A percentile compares a stretch with the other conserved stretches of the same genome.
Evolutionary conservation across 2,888 invertebrate species (phyloP).

Genomic region (Conistra vaccinii): DNA sequence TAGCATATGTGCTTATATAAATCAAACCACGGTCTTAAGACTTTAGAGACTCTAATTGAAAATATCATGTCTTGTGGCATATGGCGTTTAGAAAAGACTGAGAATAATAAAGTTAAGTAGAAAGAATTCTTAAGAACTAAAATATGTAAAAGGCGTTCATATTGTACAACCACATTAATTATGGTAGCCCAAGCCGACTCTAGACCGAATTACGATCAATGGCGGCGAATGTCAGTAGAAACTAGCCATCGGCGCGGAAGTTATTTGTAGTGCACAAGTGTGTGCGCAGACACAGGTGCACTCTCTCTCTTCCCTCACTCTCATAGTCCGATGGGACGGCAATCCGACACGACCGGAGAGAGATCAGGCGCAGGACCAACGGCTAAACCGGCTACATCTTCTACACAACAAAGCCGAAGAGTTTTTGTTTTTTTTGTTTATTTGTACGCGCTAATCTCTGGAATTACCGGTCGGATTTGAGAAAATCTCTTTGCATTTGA

Average conservation of each 20-base stretch:
- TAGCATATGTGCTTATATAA: constrained; percentile 32
- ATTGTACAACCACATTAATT: not conserved
- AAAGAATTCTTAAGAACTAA: not conserved
- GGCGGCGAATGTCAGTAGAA: too few relatives aligned
- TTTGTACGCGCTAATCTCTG: too few relatives aligned
- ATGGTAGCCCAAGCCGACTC: not conserved
- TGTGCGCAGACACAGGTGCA: too few relatives aligned
- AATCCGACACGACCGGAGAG: not conserved
- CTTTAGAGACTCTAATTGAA: constrained; percentile 23
- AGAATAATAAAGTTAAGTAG: not conserved
- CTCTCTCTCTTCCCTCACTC: too few relatives aligned
- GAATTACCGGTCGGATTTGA: too few relatives aligned
- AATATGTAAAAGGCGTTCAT: not conserved
- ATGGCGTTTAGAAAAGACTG: not conserved
- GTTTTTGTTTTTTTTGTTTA: too few relatives aligned
- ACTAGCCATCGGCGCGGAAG: too few relatives aligned
- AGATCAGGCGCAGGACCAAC: not conserved
- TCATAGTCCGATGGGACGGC: not conserved
- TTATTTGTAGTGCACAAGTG: too few relatives aligned
- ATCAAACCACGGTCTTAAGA: constrained; percentile 19
- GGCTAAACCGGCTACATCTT: too few relatives aligned
- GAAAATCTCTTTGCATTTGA: too few relatives aligned
- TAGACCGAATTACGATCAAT: not conserved
- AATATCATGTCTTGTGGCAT: constrained; percentile 24
- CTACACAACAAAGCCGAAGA: too few relatives aligned